Evolutionary conservation across 1,140 invertebrate genomes (phyloP).

Genomic region (Olivierus martensii): DNA sequence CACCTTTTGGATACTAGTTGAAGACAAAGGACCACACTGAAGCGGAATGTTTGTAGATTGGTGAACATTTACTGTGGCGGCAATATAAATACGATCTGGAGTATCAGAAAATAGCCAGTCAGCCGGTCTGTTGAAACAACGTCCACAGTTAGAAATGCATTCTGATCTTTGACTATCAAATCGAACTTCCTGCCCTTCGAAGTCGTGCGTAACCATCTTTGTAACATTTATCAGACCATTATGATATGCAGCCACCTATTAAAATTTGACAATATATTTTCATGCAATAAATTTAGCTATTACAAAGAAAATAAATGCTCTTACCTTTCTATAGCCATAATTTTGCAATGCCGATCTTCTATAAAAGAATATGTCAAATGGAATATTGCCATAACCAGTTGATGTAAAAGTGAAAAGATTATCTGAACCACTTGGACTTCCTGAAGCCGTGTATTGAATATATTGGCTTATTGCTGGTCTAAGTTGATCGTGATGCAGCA

Average conservation of each 20-base stretch:
- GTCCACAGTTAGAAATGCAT: slow-evolving; percentile 9
- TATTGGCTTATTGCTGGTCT: slow-evolving; percentile 26
- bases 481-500: slow-evolving; percentile 25
- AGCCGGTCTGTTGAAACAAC: slow-evolving; percentile 5
- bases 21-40: slow-evolving; percentile 20
- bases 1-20: slow-evolving; percentile 26
- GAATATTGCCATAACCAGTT: slow-evolving; percentile 30
- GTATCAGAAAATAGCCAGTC: slow-evolving; percentile 14
- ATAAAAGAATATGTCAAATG: slow-evolving; percentile 31
- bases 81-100: slow-evolving; percentile 20
- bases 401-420: slow-evolving; percentile 28
- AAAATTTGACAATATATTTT: not conserved
- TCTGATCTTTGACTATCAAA: slow-evolving; percentile 19
- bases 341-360: slow-evolving; percentile 20
- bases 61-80: slow-evolving; percentile 23
- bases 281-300: not conserved
- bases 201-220: slow-evolving; percentile 27
- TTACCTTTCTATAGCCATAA: slow-evolving; percentile 15
- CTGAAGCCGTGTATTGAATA: slow-evolving; percentile 23
- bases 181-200: slow-evolving; percentile 22
- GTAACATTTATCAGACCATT: slow-evolving; percentile 27
- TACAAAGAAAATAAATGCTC: too few relatives aligned
- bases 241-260: slow-evolving; percentile 28
- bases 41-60: slow-evolving; percentile 18
- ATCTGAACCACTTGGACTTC: slow-evolving; percentile 22